Base-by-base conservation (phyloP, 2,113 vertebrate species). In the Puma concolor region DNA sequence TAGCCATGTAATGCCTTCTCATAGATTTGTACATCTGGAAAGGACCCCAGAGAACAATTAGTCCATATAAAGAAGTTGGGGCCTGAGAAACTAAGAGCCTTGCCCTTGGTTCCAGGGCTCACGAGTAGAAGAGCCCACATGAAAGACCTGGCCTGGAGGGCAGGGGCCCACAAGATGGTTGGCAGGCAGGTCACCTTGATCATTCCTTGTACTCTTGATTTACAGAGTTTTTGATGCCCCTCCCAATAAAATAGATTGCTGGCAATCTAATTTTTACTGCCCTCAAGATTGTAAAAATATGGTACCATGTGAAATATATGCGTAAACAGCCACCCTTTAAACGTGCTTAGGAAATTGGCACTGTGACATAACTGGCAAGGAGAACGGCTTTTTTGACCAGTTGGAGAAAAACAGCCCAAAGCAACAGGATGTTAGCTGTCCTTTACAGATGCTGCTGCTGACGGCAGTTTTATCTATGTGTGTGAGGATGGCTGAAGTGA, bases 401-500 rank as follows among this genome's bases (percentile, higher is more conserved):
- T 77, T 88, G n/a, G 88, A 85, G 69, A 96, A 93, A 95, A 93
- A 71, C 19, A 96, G 95, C 96, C 92, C 69, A 96, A 90, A 97
- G 21, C 87, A 94, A 79, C 91, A 98, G 94, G 81, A 93, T 95
- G 94, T 94, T 97, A 90, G 60, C 84, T 90, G 31, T 96, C 67
- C 81, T 86, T 92, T 67, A 74, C 88, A 93, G 94, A 88, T 64
- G 36, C 66, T 83, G 54, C 66, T 86, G 77, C 66, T 67, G 48
- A 93, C 80, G 54, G 67, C 80, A 31, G 82, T 80, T 95, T 97
- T 92, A 66, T 92, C 67, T 94, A 0, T 95, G 72, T 93, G 69
- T 93, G 7, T 94, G 94, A 87, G n/a, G 36, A 69, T 71, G 69
- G 31, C 92, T 38, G 19, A 85, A 67, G 38, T 48, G 64, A 93